Evolutionary conservation across 2,888 invertebrate species (phyloP).

Genomic region (Patella depressa): DNA sequence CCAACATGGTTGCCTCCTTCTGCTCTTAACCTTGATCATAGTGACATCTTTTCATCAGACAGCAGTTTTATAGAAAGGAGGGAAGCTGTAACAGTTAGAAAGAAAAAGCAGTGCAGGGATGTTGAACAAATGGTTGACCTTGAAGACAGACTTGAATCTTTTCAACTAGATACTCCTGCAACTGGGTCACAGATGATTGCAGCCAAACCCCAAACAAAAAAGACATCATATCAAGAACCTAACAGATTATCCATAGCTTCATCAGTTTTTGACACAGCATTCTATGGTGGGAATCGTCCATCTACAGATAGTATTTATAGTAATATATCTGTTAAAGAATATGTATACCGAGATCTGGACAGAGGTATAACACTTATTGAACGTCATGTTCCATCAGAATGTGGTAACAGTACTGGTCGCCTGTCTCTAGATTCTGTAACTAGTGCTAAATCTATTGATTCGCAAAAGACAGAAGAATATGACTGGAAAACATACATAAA

Average conservation of each 20-base stretch:
- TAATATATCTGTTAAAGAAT: slow-evolving; percentile 51
- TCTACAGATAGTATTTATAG: slow-evolving; percentile 48
- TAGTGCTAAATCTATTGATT: slow-evolving; percentile 41
- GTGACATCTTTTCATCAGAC: slow-evolving; percentile 37
- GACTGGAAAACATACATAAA: slow-evolving; percentile 47
- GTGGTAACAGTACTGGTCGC: slow-evolving; percentile 47
- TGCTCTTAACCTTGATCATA: slow-evolving; percentile 26
- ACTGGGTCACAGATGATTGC: neutral
- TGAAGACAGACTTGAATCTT: neutral
- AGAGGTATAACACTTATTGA: slow-evolving; percentile 57
- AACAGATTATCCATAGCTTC: neutral
- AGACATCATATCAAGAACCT: neutral
- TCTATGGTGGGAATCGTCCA: slow-evolving; percentile 19
- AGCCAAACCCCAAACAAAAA: slow-evolving; percentile 16
- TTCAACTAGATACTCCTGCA: neutral
- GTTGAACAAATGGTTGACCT: neutral
- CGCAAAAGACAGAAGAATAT: slow-evolving; percentile 52
- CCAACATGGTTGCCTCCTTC: neutral
- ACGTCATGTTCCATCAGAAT: slow-evolving; percentile 54
- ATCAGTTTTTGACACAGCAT: neutral
- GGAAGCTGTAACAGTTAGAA: neutral
- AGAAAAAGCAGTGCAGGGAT: neutral
- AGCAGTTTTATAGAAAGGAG: slow-evolving; percentile 28
- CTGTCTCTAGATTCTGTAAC: slow-evolving; percentile 49
- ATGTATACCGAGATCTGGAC: slow-evolving; percentile 56